Evolutionary conservation across 2,113 vertebrate genomes (phyloP).

Genomic region (Anseranas semipalmata): DNA sequence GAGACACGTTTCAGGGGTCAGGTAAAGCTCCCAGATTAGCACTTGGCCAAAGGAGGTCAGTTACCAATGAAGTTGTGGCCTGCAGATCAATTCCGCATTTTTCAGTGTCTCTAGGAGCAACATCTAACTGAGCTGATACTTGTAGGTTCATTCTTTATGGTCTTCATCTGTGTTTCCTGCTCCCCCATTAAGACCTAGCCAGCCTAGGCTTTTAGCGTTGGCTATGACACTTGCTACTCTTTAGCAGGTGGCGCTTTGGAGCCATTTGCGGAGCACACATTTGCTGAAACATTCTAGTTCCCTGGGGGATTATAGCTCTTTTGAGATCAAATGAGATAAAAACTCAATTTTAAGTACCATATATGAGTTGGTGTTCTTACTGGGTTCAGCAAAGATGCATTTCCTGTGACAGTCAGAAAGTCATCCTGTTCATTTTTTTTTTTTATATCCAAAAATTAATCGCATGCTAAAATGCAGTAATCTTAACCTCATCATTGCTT

Average conservation of each 20-base stretch:
- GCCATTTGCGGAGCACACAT: neutral
- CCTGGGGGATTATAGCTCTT: neutral
- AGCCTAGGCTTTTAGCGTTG: neutral
- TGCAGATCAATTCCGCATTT: neutral
- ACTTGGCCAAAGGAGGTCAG: neutral
- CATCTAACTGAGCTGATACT: neutral
- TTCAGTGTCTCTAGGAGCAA: neutral
- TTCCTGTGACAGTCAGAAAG: neutral
- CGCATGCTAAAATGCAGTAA: neutral
- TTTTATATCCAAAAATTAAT: neutral
- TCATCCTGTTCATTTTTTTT: neutral
- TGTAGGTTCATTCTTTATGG: fast-evolving
- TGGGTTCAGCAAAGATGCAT: neutral
- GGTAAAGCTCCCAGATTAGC: neutral
- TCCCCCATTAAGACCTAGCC: neutral
- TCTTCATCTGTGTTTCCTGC: neutral
- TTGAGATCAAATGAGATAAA: neutral
- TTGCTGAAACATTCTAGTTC: neutral
- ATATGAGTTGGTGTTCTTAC: neutral
- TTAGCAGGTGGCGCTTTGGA: neutral
- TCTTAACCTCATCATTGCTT: neutral
- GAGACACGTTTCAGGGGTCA: neutral
- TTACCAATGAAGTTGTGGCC: neutral
- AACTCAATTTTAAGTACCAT: neutral
- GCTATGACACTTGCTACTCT: neutral